Conservation (phyloP, 2,113 vertebrate genomes). For the Brachypteracias leptosomus region DNA sequence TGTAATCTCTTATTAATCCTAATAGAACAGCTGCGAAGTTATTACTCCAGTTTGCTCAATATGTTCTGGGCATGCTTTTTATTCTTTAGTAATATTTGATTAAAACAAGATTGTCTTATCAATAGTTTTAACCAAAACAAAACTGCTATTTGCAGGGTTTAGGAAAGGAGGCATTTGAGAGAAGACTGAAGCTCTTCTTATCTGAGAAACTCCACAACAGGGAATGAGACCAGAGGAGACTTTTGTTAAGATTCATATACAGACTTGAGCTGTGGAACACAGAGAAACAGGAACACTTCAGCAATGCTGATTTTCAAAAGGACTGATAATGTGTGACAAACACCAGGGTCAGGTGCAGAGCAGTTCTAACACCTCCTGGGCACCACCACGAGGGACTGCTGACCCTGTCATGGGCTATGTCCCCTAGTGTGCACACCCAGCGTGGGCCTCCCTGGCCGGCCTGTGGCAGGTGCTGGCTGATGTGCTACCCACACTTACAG, state of each 20-base stretch:
- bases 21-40: background rate
- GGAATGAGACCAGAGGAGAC: background rate
- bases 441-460: background rate
- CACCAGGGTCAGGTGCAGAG: background rate
- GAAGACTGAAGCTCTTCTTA: background rate
- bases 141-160: background rate
- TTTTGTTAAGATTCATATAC: background rate
- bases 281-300: background rate
- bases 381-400: background rate
- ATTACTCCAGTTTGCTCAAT: background rate
- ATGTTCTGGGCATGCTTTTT: background rate
- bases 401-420: background rate
- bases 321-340: background rate
- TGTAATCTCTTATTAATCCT: background rate
- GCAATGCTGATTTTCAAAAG: background rate
- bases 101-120: background rate
- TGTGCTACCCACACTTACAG: background rate
- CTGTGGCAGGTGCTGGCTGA: background rate
- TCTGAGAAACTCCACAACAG: background rate
- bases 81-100: background rate
- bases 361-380: background rate
- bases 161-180: background rate
- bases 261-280: background rate
- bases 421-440: background rate
- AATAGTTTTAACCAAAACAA: background rate